Evolutionary conservation across 2,888 invertebrate genomes (phyloP).

Genomic region (Chymomyza amoena): DNA sequence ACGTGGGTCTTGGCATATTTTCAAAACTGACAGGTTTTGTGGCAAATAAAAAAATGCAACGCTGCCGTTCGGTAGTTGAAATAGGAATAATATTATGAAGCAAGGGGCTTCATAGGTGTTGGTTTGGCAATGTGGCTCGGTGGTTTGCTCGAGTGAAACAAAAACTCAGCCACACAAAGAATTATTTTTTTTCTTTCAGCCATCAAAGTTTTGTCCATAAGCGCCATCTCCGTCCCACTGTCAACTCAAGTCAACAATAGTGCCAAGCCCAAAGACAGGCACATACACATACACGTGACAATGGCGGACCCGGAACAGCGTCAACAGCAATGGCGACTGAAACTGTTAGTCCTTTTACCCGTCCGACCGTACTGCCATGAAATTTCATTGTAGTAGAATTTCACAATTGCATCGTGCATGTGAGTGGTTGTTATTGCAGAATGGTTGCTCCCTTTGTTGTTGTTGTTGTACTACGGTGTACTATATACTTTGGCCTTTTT

Average conservation of each 20-base stretch:
- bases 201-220: slow-evolving; percentile 45
- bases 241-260: neutral
- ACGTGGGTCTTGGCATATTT: slow-evolving; percentile 18
- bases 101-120: neutral
- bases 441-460: slow-evolving; percentile 37
- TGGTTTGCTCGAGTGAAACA: slow-evolving; percentile 25
- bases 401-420: slow-evolving; percentile 39
- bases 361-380: slow-evolving; percentile 37
- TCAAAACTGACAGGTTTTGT: slow-evolving; percentile 27
- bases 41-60: slow-evolving; percentile 41
- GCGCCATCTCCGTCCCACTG: slow-evolving; percentile 13
- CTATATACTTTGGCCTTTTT: slow-evolving; percentile 61
- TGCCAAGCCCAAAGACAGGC: slow-evolving; percentile 34
- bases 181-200: slow-evolving; percentile 64
- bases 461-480: slow-evolving; percentile 25
- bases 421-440: slow-evolving; percentile 46
- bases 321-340: slow-evolving; percentile 20
- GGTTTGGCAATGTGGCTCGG: neutral
- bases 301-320: slow-evolving; percentile 29
- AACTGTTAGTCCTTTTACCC: neutral
- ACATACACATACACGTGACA: slow-evolving; percentile 39
- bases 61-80: neutral
- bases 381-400: slow-evolving; percentile 69
- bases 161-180: slow-evolving; percentile 26
- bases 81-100: neutral